These are phyloP conservation scores for Muscicapa striata DNA, from an alignment of 2,797 vertebrate species.

Conservation along the genomic window DNA sequence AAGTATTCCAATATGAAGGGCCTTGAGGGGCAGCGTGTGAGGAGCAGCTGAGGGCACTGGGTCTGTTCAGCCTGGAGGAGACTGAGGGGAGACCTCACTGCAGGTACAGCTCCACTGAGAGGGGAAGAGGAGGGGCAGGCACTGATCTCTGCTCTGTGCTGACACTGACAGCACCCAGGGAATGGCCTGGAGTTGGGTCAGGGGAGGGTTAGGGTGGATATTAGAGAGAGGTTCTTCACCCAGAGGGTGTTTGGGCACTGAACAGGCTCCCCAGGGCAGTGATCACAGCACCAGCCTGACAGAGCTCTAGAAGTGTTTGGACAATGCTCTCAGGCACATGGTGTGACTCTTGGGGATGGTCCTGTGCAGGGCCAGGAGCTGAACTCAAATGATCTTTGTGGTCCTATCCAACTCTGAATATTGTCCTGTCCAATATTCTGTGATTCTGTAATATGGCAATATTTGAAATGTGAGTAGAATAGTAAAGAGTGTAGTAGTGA, in stretches of 20 bases:
- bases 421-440: background rate
- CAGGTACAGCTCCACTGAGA: accelerated
- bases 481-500: background rate
- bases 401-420: background rate
- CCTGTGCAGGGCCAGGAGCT: background rate
- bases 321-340: accelerated
- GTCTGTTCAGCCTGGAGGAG: background rate
- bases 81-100: background rate
- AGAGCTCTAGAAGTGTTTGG: background rate
- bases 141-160: background rate
- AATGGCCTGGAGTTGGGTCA: background rate
- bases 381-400: too few species aligned
- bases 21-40: background rate
- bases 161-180: accelerated
- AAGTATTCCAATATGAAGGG: background rate
- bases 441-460: background rate
- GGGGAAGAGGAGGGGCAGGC: background rate
- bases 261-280: background rate
- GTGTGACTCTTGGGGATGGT: background rate
- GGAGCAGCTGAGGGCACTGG: accelerated
- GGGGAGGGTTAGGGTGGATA: accelerated
- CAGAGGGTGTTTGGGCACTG: accelerated
- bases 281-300: accelerated
- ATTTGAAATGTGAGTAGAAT: background rate
- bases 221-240: background rate